Evolutionary conservation across 2,888 invertebrate species (phyloP), one percentile per base, ranked within the genome.

Genomic region (Tridacna gigas): DNA sequence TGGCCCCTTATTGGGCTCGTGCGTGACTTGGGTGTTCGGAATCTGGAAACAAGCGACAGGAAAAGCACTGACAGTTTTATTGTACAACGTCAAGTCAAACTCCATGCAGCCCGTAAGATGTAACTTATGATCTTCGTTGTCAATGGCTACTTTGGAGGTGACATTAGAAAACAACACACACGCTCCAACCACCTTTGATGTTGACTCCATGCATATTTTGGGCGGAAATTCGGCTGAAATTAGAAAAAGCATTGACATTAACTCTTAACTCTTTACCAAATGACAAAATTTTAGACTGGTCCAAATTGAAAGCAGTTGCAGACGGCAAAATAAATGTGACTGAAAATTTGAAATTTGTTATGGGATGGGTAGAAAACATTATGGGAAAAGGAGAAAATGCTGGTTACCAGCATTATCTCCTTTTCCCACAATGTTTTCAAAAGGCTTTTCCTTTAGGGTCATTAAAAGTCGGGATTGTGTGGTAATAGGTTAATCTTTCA

Each of bases 31-130:
- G 37, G 86, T 88, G 76, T 91, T 91, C 0, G 93, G 93, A 77
- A 93, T 92, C 84, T 92, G 89, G 84, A 93, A 93, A 78, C 92
- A 93, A 66, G 91, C 92, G 0, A 93, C 91, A 3, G 93, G 92
- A 71, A 91, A 91, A 11, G 89, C 88, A 45, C 91, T 91, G 18
- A 92, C 91, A 20, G 92, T 92, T 73, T 88, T 89, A 75, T 92
- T 92, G 74, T 90, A 92, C 12, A 93, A 82, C 60, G 90, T 92
- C 37, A 93, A 83, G 45, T 89, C 91, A 74, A 90, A 90, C 78
- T 92, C 91, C 56, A 90, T 83, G 77, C 92, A 92, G 20, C 93
- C 93, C 0, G 90, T 83, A 20, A 93, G 84, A 84, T 91, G 91
- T 12, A 91, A 90, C 82, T 93, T 92, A 77, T 92, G 92, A 25